These are phyloP conservation scores for Morone saxatilis DNA, from an alignment of 2,113 vertebrate species.

Conservation along the genomic window DNA sequence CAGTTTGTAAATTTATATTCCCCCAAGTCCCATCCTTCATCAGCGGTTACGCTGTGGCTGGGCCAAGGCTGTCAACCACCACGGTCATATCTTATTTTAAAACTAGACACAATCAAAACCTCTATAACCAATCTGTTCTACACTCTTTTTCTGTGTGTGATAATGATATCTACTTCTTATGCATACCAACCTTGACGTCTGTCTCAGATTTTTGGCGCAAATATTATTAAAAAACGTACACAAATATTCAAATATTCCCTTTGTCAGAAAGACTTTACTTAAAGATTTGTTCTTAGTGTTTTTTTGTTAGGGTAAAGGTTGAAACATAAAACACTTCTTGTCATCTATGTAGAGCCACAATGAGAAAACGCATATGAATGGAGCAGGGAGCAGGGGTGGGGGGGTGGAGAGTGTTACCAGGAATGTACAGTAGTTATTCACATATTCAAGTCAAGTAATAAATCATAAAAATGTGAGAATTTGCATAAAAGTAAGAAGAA, in stretches of 20 bases:
- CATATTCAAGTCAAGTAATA: slow-evolving; percentile 1
- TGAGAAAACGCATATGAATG: not conserved
- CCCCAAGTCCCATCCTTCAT: slow-evolving; percentile 75
- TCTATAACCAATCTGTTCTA: slow-evolving; percentile 25
- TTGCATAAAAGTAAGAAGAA: slow-evolving; percentile 1
- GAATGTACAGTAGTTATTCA: not conserved
- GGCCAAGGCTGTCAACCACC: slow-evolving; percentile 72
- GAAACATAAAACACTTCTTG: not conserved
- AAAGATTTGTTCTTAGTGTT: not conserved
- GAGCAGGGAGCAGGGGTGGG: too few relatives aligned
- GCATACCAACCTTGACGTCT: not conserved
- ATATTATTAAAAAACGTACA: not conserved
- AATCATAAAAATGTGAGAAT: slow-evolving; percentile 24
- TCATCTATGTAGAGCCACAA: not conserved
- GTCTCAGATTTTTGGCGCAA: not conserved
- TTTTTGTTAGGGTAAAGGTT: not conserved
- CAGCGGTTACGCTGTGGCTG: slow-evolving; percentile 52
- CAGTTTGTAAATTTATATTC: slow-evolving; percentile 81
- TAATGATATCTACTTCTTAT: not conserved
- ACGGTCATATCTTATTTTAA: slow-evolving; percentile 68
- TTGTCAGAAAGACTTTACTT: not conserved
- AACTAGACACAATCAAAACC: slow-evolving; percentile 37
- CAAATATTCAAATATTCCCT: not conserved
- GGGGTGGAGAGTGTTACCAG: not conserved
- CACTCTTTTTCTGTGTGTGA: not conserved